These are phyloP conservation scores for Melanargia galathea DNA, from an alignment of 2,888 invertebrate genomes.

Conservation along the genomic window DNA sequence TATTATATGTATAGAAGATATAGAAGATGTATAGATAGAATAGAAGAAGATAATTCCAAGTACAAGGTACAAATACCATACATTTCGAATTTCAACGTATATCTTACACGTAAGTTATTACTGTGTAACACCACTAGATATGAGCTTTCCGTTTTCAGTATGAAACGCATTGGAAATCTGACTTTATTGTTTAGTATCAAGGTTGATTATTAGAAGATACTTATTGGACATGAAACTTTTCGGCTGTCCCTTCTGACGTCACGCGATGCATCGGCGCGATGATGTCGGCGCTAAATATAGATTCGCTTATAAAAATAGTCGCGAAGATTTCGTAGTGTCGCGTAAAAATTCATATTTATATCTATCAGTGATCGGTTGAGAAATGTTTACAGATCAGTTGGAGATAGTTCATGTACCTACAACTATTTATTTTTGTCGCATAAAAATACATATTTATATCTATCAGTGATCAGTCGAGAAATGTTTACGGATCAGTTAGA, in stretches of 20 bases:
- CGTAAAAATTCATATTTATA: conserved; percentile 35
- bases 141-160: neutral
- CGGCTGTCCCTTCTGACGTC: conserved; percentile 31
- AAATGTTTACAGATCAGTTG: conserved; percentile 16
- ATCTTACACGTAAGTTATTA: neutral
- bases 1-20: too few species aligned
- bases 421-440: too few species aligned
- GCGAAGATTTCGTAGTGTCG: conserved; percentile 35
- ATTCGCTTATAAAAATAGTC: conserved; percentile 36
- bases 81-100: conserved; percentile 9
- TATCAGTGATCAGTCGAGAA: conserved; percentile 23
- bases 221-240: conserved; percentile 1
- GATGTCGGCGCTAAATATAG: conserved; percentile 42
- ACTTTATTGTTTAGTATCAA: neutral
- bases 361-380: conserved; percentile 23
- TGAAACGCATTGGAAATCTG: neutral
- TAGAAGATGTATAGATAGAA: too few species aligned
- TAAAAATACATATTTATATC: conserved; percentile 34
- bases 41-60: too few species aligned
- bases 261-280: conserved; percentile 36
- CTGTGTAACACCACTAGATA: conserved; percentile 1
- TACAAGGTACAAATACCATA: too few species aligned
- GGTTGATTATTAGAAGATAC: conserved; percentile 6
- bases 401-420: too few species aligned
- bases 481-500: conserved; percentile 12